Percentiles rank a stretch among this genome's conserved stretches.
Conservation (phyloP, 2,113 vertebrate genomes). For the Alexandromys fortis region DNA sequence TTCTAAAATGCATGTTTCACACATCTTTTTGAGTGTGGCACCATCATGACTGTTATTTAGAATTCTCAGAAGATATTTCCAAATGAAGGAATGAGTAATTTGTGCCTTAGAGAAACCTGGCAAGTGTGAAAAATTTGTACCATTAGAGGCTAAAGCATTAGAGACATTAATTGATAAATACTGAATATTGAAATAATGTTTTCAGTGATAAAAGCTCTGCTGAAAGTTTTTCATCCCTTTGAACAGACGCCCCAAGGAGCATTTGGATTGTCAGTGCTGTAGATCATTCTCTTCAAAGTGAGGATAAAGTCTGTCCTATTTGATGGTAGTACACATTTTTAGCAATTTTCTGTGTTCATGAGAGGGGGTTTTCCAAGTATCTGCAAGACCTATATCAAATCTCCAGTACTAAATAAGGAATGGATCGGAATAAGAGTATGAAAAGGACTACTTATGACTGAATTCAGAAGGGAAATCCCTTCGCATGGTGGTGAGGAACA, state of each 20-base stretch:
- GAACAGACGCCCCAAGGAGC: slow-evolving; percentile 61
- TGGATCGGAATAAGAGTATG: not conserved
- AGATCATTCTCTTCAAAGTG: slow-evolving; percentile 58
- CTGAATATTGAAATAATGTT: slow-evolving; percentile 53
- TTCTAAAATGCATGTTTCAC: not conserved
- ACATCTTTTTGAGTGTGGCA: not conserved
- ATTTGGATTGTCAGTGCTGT: not conserved
- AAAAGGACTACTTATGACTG: slow-evolving; percentile 23
- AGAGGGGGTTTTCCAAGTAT: not conserved
- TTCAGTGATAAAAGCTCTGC: slow-evolving; percentile 66
- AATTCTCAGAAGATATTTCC: not conserved
- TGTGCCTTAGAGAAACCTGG: slow-evolving; percentile 46
- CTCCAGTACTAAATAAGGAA: not conserved
- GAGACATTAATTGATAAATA: not conserved
- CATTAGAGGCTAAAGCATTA: slow-evolving; percentile 52
- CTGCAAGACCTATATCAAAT: not conserved
- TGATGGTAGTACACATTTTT: not conserved
- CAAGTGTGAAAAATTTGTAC: not conserved
- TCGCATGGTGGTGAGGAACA: slow-evolving; percentile 1
- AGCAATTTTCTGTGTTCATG: not conserved
- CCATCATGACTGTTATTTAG: not conserved
- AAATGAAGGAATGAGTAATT: slow-evolving; percentile 6
- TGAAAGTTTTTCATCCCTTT: slow-evolving; percentile 40
- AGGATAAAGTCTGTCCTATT: slow-evolving; percentile 47
- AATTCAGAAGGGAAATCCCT: not conserved